Evolutionary conservation across 1,140 invertebrate species (phyloP).

Genomic region (Kradibia gibbosae): DNA sequence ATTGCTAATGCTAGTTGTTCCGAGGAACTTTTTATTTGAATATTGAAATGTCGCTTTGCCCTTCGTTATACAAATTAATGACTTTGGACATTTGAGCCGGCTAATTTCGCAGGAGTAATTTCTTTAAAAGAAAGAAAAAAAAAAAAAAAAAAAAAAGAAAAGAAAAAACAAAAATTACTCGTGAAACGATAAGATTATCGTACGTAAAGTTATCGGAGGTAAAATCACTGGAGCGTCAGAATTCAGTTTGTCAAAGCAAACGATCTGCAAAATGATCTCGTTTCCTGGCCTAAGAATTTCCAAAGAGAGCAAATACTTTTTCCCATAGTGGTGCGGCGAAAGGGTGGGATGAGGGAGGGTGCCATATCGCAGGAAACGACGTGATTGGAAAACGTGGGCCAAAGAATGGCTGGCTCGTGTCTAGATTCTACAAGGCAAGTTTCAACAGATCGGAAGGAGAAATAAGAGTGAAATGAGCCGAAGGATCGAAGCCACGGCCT

Average conservation of each 20-base stretch:
- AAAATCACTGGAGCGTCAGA: neutral
- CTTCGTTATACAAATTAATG: neutral
- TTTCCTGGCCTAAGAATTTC: slow-evolving; percentile 37
- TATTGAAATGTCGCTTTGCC: neutral
- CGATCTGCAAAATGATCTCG: slow-evolving; percentile 41
- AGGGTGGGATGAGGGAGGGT: neutral
- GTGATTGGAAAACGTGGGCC: slow-evolving; percentile 69
- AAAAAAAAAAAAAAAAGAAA: too few relatives aligned
- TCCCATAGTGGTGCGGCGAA: too few relatives aligned
- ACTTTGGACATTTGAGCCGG: too few relatives aligned
- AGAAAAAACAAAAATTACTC: neutral
- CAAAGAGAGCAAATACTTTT: slow-evolving; percentile 24
- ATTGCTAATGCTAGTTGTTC: slow-evolving; percentile 66
- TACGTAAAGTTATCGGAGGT: neutral
- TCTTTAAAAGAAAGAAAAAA: too few relatives aligned
- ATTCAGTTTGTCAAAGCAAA: slow-evolving; percentile 41
- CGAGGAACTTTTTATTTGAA: neutral
- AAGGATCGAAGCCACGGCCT: slow-evolving; percentile 39
- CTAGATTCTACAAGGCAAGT: slow-evolving; percentile 42
- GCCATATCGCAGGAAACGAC: slow-evolving; percentile 52
- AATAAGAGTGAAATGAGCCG: slow-evolving; percentile 54
- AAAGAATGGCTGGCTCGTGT: slow-evolving; percentile 62
- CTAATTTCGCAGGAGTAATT: too few relatives aligned
- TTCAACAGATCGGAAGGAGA: slow-evolving; percentile 52
- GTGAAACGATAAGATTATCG: neutral